Base-by-base conservation (phyloP, 1,140 invertebrate species). In the Aphelenchoides fujianensis region DNA sequence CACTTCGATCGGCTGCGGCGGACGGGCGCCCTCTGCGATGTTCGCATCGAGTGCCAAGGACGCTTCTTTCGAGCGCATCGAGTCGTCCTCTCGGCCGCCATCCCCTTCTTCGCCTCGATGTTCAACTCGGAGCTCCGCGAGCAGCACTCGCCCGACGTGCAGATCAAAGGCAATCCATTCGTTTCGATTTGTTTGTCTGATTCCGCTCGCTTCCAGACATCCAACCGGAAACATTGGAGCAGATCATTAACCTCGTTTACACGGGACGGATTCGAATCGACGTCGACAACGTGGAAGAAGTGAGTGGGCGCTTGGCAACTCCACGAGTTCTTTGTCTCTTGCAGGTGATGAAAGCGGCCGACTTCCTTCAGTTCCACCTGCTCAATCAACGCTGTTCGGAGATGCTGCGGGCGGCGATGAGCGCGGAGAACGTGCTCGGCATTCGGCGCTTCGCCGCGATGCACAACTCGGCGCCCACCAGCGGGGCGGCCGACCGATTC, bases 51-150 rank as follows among this genome's bases (percentile, higher is more conserved):
- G n/a, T 34, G 28, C 2, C 91, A 91, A 72, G 90, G 91, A 78
- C 89, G 90, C 80, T 88, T 88, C 68, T 93, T 94, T 82, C 89
- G 89, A 76, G 92, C 91, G 16, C 92, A 95, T 86, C 88, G 91
- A 73, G 89, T 94, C 73, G 90, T 95, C 27, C 85, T 95, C 41
- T 91, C 92, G 23, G 90, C 91, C 2, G 92, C 91, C 23, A 92
- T 94, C 82, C 92, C 92, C 9, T 95, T 94, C 84, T 95, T 94
- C 85, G 89, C 92, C 86, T 92, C 90, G 16, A 94, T 95, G 92
- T 94, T 95, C 85, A 91, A 91, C 16, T 89, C 91, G 85, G 91
- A 93, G 82, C 92, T 94, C 91, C 88, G 90, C 0, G 92, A 94
- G 85, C 90, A 90, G 73, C 90, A 91, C 74, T 90, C 91, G 79